These are phyloP conservation scores for Drosophila sp. DNA, from an alignment of 1,140 invertebrate genomes.

Conservation along the genomic window DNA sequence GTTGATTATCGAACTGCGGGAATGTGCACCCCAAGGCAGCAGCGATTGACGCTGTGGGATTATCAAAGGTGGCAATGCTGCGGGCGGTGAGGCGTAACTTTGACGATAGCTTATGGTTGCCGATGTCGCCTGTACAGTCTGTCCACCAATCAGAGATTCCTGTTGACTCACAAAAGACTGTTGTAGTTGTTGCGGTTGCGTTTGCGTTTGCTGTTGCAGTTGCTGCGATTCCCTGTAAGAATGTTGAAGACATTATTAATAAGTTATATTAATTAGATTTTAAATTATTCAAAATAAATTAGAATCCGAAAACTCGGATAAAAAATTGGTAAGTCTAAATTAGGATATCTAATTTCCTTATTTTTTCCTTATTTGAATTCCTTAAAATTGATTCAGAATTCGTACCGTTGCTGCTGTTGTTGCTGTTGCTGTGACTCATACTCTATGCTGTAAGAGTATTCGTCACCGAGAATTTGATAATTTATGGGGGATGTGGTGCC, in stretches of 20 bases:
- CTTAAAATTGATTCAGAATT: too few relatives aligned
- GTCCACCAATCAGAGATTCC: constrained; percentile 23
- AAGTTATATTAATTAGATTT: too few relatives aligned
- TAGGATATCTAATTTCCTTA: too few relatives aligned
- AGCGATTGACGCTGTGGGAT: constrained; percentile 79
- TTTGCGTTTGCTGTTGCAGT: constrained; percentile 55
- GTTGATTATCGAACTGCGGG: constrained; percentile 79
- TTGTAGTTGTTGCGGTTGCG: too few relatives aligned
- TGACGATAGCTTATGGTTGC: constrained; percentile 66
- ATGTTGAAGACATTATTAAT: too few relatives aligned
- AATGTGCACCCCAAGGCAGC: constrained; percentile 80
- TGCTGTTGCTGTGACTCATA: constrained; percentile 71
- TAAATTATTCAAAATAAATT: too few relatives aligned
- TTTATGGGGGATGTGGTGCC: constrained; percentile 75
- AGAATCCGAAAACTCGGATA: too few relatives aligned
- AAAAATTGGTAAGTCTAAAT: too few relatives aligned
- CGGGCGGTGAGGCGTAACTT: constrained; percentile 68
- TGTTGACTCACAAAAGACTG: constrained; percentile 45
- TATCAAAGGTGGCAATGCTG: constrained; percentile 55
- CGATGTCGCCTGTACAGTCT: constrained; percentile 29
- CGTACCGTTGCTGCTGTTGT: constrained; percentile 50
- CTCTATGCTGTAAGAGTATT: constrained; percentile 69
- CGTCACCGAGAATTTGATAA: constrained; percentile 71
- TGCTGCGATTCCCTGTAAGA: constrained; percentile 69
- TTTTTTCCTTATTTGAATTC: too few relatives aligned